Base-by-base conservation (phyloP, 2,797 vertebrate genomes). In the Tangara arthus region DNA sequence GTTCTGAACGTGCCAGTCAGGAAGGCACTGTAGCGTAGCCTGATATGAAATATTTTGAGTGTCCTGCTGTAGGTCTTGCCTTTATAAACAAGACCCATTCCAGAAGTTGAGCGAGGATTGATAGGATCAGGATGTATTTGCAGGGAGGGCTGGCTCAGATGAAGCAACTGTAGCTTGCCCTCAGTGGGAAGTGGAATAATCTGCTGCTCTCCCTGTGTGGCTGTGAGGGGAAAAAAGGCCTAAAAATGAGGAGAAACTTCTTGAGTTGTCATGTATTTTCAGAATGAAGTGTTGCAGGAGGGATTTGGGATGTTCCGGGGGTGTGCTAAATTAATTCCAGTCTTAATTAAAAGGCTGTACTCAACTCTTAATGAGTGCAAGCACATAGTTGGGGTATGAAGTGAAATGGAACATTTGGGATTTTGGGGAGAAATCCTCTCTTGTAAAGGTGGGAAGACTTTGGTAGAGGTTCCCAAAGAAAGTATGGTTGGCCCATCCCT, bases 31-130 rank as follows among this genome's bases (percentile, higher is more conserved):
- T 5, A 93, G 91, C 94, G 2, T 60, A 71, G 85, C 82, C 30
- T 12, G 35, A 60, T 57, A n/a, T 24, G 69, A 90, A 90, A 94
- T 90, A 83, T 96, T 96, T 94, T 75, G 50, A 93, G 61, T 94
- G 93, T 96, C 96, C 94, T 91, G 95, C 95, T 96, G 96, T 91
- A 95, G 94, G 96, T 96, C 96, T 28, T 81, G 96, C 95, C 87
- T 96, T 68, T 96, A 23, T 24, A 95, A 96, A 95, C 80, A 96
- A 81, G 83, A 94, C 21, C 32, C 35, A 72, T 69, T 96, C 96
- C 96, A 96, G 91, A 6, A 94, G 77, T 72, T 91, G 28, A 73
- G 80, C 19, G 4, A 41, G 88, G 86, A 94, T 89, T 95, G 95
- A 96, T 95, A 86, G 90, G 88, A 89, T 95, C 88, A 73, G 95